These are phyloP conservation scores for Mobula hypostoma DNA, from an alignment of 2,113 vertebrate genomes.

Conservation along the genomic window DNA sequence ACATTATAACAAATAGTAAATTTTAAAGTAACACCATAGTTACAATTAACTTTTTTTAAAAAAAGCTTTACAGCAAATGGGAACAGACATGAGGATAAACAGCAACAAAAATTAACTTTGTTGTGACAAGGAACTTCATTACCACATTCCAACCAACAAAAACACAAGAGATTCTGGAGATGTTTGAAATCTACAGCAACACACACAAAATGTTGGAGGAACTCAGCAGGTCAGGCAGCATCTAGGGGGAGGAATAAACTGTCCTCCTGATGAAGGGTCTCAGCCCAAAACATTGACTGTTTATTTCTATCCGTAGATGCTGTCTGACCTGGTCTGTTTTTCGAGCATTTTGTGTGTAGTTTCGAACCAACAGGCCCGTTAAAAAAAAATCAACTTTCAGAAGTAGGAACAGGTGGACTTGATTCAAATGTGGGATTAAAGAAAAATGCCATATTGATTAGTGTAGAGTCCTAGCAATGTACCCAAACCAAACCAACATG, in stretches of 20 bases:
- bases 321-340: no score
- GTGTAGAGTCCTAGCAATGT: not conserved
- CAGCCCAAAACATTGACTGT: no score
- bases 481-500: not conserved
- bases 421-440: not conserved
- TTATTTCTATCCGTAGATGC: no score
- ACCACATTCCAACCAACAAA: not conserved
- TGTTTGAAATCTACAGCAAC: no score
- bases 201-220: no score
- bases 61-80: not conserved
- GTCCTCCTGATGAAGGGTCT: no score
- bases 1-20: not conserved
- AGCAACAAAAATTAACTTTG: not conserved
- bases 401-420: not conserved
- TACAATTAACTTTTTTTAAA: not conserved
- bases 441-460: not conserved
- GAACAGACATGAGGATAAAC: not conserved
- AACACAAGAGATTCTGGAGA: no score
- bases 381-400: not conserved
- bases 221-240: no score
- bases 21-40: not conserved
- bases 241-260: no score
- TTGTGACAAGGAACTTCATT: no score
- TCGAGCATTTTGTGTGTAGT: no score
- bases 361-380: not conserved